Evolutionary conservation across 2,888 invertebrate species (phyloP), one percentile per base, ranked within the genome.

Genomic region (Sipunculus nudus): DNA sequence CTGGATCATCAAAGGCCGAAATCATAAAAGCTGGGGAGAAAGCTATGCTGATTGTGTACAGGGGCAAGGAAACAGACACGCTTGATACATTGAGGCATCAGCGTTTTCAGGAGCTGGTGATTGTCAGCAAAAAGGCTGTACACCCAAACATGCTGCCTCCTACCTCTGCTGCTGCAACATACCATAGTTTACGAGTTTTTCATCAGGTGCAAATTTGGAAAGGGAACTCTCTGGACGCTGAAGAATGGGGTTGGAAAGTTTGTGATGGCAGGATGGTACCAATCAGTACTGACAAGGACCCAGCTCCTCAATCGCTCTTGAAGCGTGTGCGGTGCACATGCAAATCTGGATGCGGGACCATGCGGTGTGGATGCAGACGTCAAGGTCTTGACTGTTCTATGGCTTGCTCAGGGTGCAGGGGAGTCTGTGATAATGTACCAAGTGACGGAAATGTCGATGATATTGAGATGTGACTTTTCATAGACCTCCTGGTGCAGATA

Each of bases 151-250:
- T 48, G 10, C 32, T 71, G 5, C 74, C 72, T 25, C 71, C 73
- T 32, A 72, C 73, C n/a, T 45, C 67, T 41, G 61, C 57, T 48
- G 63, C 73, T 28, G 63, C 68, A 8, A 57, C 49, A 23, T 62
- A 60, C 23, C 73, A 75, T 55, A 48, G 53, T 39, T n/a, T 57
- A 2, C 31, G 73, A 31, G 65, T 61, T 10, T 71, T 66, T 55
- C 47, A 48, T 28, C 74, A 72, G 59, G 59, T 68, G 4, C 67
- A 68, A 49, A n/a, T 38, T n/a, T 71, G 70, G 72, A 62, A 39
- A 8, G 49, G 63, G 2, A 40, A 45, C 13, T 28, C 35, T 5
- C 26, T 68, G 6, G 23, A 59, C 3, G 65, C 66, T 3, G n/a
- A 23, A 13, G 63, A 68, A 3, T 72, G 60, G 66, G 72, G 69